phyloP scores from a whole-genome alignment of 2,888 invertebrate species.

The Platycheirus albimanus region DNA sequence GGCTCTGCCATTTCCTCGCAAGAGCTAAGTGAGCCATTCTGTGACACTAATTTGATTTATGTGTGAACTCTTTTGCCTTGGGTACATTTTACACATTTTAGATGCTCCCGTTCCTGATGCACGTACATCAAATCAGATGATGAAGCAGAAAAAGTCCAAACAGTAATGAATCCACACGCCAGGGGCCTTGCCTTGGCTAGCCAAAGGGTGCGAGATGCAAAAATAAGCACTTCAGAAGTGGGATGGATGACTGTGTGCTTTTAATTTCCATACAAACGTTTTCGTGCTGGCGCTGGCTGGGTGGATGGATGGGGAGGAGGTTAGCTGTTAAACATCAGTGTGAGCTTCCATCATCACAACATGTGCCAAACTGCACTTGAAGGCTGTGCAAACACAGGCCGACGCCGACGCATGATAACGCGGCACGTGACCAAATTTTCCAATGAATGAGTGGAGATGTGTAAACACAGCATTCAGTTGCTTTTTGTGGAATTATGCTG shows the following conservation, averaged over 20 bases:
- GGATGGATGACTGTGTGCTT: constrained; percentile 46
- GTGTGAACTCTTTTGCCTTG: constrained; percentile 69
- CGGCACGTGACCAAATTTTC: constrained; percentile 68
- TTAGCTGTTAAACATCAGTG: constrained; percentile 22
- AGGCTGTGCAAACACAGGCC: constrained; percentile 50
- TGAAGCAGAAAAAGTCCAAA: constrained; percentile 57
- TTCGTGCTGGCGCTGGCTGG: too few species aligned
- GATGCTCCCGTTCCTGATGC: constrained; percentile 30
- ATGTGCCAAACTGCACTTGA: constrained; percentile 48
- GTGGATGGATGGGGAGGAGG: too few species aligned
- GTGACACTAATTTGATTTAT: constrained; percentile 74
- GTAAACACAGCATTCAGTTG: constrained; percentile 64
- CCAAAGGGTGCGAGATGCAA: constrained; percentile 27
- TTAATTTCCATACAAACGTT: constrained; percentile 42
- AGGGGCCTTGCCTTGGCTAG: constrained; percentile 18
- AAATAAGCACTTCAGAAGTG: constrained; percentile 41
- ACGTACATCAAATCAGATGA: constrained; percentile 70
- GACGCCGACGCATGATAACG: constrained; percentile 52
- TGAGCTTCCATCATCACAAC: constrained; percentile 23
- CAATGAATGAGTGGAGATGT: constrained; percentile 59
- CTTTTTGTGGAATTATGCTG: constrained; percentile 15
- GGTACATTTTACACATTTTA: too few species aligned
- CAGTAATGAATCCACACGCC: constrained; percentile 55
- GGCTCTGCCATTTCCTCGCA: constrained; percentile 39
- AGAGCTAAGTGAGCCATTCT: constrained; percentile 68